Conservation (phyloP, 2,113 vertebrate genomes). For the Tetrao urogallus region DNA sequence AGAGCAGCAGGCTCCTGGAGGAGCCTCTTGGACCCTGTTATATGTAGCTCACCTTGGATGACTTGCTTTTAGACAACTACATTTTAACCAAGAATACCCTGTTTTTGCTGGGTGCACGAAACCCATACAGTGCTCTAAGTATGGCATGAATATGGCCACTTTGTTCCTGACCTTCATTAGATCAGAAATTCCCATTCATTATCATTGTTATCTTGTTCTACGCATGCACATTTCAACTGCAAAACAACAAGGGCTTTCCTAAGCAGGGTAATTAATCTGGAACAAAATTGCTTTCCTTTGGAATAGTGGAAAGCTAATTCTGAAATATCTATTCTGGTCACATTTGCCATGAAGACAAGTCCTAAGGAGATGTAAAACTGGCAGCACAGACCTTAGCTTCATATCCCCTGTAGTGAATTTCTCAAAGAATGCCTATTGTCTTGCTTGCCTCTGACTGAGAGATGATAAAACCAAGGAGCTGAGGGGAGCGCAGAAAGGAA, state of each 20-base stretch:
- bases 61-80: background rate
- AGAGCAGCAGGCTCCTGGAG: background rate
- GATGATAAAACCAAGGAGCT: constrained; percentile 58
- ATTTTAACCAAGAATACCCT: background rate
- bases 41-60: background rate
- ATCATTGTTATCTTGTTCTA: background rate
- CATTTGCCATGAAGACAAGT: constrained; percentile 50
- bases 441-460: constrained; percentile 57
- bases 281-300: constrained; percentile 37
- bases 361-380: constrained; percentile 58
- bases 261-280: background rate
- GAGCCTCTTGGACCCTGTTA: background rate
- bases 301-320: constrained; percentile 44
- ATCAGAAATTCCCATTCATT: background rate
- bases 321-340: constrained; percentile 64
- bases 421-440: constrained; percentile 63
- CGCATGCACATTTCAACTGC: fast-evolving
- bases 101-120: background rate
- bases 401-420: constrained; percentile 44
- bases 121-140: background rate
- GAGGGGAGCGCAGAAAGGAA: constrained; percentile 28
- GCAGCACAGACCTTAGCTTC: constrained; percentile 34
- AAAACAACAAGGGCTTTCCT: background rate
- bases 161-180: background rate
- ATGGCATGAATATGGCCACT: fast-evolving